These are phyloP conservation scores for Mythimna vitellina DNA, from an alignment of 2,888 invertebrate species.

Conservation along the genomic window DNA sequence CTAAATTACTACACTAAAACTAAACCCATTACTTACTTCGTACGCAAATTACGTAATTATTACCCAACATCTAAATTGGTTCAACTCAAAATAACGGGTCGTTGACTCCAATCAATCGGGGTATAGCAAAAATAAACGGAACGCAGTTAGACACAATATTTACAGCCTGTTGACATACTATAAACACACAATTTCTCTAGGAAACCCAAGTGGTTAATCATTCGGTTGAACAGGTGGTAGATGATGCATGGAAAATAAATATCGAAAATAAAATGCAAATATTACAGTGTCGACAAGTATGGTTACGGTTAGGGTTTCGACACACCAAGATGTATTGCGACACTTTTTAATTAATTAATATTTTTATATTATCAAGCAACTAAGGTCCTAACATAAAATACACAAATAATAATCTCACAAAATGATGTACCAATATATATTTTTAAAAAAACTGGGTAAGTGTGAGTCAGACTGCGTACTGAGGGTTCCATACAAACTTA, in stretches of 20 bases:
- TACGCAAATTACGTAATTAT: constrained; percentile 60
- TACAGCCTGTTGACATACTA: constrained; percentile 62
- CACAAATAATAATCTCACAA: too few species aligned
- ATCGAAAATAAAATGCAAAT: constrained; percentile 57
- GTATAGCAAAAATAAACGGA: constrained; percentile 64
- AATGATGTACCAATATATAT: too few species aligned
- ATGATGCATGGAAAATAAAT: constrained; percentile 60
- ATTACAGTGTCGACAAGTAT: constrained; percentile 49
- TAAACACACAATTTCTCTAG: constrained; percentile 64
- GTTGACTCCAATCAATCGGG: constrained; percentile 60
- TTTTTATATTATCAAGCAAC: too few species aligned
- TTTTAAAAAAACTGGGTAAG: too few species aligned
- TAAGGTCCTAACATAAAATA: too few species aligned
- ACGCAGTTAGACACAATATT: constrained; percentile 61
- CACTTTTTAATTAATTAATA: too few species aligned
- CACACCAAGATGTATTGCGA: background rate
- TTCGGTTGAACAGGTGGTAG: constrained; percentile 58
- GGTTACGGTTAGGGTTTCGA: constrained; percentile 2
- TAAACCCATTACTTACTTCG: constrained; percentile 20
- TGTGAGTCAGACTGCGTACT: too few species aligned
- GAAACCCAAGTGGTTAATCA: constrained; percentile 62
- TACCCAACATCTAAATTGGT: constrained; percentile 55
- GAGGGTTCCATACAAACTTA: too few species aligned
- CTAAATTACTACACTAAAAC: constrained; percentile 25
- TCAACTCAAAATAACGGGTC: constrained; percentile 54